Evolutionary conservation across 2,888 invertebrate genomes (phyloP), one percentile per base, ranked within the genome.

Genomic region (Drosophila hamatofila): DNA sequence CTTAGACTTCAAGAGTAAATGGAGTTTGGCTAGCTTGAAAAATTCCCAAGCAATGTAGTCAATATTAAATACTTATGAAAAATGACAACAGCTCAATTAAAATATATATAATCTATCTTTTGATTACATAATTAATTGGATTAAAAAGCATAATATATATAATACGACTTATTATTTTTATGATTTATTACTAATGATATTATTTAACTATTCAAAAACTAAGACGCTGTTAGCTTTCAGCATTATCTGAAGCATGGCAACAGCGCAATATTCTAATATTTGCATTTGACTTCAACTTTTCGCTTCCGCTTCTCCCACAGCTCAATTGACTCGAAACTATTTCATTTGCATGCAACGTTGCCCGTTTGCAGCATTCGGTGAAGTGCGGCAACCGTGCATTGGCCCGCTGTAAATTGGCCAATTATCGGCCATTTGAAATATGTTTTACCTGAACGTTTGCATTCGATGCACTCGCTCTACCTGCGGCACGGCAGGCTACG

Each of bases 371-470:
- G 44, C 51, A 25, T 3, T 14, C n/a, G 2, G 18, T 33, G 78
- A 60, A 72, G 63, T 49, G 61, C 46, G 73, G 76, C 76, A 78
- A 78, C 75, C 30, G 27, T 21, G 66, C 48, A 62, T 2, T 3
- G 52, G 58, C 41, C 54, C 76, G 44, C 72, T 64, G 68, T 83
- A 88, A 91, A 91, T 91, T 88, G 89, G 90, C 91, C 91, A 90
- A 90, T 91, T 90, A 90, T 83, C 88, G 67, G 70, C 79, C 83
- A 79, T 83, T 88, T 84, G 81, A 86, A 86, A 88, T 83, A 86
- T 81, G 72, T 54, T 77, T 80, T 87, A 89, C 90, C 90, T 87
- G 90, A 14, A 5, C 56, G 56, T 33, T 23, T 33, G 23, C 7
- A 39, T 68, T 35, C 58, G 51, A 54, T 61, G 58, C 57, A 14